Percentiles rank a stretch among this genome's conserved stretches.
These are phyloP conservation scores for Caiman crocodilus DNA, from an alignment of 2,797 vertebrate species.

Conservation along the genomic window DNA sequence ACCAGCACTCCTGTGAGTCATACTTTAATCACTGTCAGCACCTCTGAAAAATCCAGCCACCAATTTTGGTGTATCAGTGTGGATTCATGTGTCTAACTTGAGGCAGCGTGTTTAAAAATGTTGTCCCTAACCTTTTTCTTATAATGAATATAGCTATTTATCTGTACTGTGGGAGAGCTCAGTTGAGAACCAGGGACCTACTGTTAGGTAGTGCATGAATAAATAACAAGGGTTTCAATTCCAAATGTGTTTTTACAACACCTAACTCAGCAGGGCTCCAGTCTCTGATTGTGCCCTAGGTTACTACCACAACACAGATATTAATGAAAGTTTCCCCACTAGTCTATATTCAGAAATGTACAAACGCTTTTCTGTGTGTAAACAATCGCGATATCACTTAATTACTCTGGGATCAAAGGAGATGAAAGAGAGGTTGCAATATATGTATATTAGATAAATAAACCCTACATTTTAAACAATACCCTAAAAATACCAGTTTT, in stretches of 20 bases:
- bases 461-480: constrained; percentile 30
- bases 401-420: not conserved
- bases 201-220: not conserved
- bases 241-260: not conserved
- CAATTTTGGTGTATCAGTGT: not conserved
- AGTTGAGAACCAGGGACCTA: not conserved
- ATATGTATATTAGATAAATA: not conserved
- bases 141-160: not conserved
- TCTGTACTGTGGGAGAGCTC: not conserved
- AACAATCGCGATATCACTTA: not conserved
- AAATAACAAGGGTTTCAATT: accelerated
- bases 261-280: not conserved
- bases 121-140: not conserved
- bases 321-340: not conserved
- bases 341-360: not conserved
- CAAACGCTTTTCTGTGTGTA: not conserved
- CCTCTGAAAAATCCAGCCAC: not conserved
- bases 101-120: not conserved
- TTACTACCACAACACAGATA: not conserved
- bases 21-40: not conserved
- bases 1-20: not conserved
- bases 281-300: not conserved
- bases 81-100: no score
- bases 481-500: not conserved
- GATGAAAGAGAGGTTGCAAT: not conserved